Evolutionary conservation across 2,888 invertebrate species (phyloP), one percentile per base, ranked within the genome.

Genomic region (Micropterix aruncella): DNA sequence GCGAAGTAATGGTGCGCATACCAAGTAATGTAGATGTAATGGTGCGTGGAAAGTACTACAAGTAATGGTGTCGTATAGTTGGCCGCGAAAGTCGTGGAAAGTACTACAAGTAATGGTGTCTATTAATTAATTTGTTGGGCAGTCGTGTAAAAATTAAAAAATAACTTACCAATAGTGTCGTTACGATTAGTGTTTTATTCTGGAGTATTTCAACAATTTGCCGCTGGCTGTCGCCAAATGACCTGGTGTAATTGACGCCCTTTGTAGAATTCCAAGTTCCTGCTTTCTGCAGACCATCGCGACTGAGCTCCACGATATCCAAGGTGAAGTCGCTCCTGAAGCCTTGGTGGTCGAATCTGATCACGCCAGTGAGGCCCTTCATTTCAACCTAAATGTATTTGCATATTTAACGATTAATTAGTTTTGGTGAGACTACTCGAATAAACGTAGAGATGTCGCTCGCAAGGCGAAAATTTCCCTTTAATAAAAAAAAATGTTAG

Each of bases 261-360:
- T 83, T 84, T 0, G 87, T 85, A 3, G 88, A 86, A 60, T 89
- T 90, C 90, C 91, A 91, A 27, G 79, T 83, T 37, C 91, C 91
- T 47, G 90, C 87, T 63, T 85, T 87, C 56, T 83, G 80, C 43
- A 91, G 68, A 1, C 91, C 91, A 46, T 83, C 80, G 53, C 88
- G 80, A 44, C 82, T 84, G 51, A 95, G 71, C 62, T 95, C 93
- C 50, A 96, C 83, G 53, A 96, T 85, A 60, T 94, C 94, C 53
- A 96, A 71, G 50, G 84, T 80, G 60, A 95, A 93, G 62, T 92
- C 87, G 40, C 89, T 86, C 47, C 96, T 77, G 64, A 91, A 89
- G 44, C 96, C 95, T 68, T 90, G 86, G 64, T 88, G 86, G 67
- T 94, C 92, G 64, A 95, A 93, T 66, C 89, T 89, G 56, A 95